These are phyloP conservation scores for Aphrocallistes beatrix DNA, from an alignment of 37 sponge, comb jelly and placozoan genomes.

Conservation along the genomic window DNA sequence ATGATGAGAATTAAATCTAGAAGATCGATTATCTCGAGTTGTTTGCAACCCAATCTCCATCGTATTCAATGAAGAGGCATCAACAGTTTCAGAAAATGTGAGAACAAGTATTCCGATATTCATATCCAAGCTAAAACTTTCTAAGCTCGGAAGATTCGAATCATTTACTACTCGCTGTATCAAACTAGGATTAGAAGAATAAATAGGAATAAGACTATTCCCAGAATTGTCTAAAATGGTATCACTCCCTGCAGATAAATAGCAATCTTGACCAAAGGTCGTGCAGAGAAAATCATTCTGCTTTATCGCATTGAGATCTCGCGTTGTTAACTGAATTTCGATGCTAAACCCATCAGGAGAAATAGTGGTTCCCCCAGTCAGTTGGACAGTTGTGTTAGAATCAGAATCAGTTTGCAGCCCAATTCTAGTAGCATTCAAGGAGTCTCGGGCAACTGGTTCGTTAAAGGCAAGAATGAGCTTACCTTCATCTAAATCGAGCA, in stretches of 20 bases:
- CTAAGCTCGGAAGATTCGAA: slow-evolving; percentile 34
- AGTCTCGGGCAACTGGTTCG: slow-evolving; percentile 54
- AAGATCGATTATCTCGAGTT: slow-evolving; percentile 34
- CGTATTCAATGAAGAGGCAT: slow-evolving; percentile 46
- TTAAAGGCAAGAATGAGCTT: slow-evolving; percentile 52
- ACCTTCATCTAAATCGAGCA: slow-evolving; percentile 50
- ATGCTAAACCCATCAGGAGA: slow-evolving; percentile 54
- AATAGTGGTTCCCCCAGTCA: slow-evolving; percentile 50
- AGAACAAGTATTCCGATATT: slow-evolving; percentile 47
- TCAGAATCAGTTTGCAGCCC: slow-evolving; percentile 50
- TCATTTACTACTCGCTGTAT: slow-evolving; percentile 43
- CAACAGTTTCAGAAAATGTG: slow-evolving; percentile 72
- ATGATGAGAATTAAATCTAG: slow-evolving; percentile 21
- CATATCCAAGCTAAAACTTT: slow-evolving; percentile 64
- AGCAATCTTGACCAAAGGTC: slow-evolving; percentile 36
- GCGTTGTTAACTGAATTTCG: slow-evolving; percentile 24
- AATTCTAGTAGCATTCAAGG: slow-evolving; percentile 35
- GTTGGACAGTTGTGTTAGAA: slow-evolving; percentile 34
- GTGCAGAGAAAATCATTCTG: slow-evolving; percentile 58
- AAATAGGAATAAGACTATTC: slow-evolving; percentile 38
- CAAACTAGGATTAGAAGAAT: slow-evolving; percentile 22
- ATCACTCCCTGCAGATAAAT: slow-evolving; percentile 37
- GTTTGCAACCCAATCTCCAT: slow-evolving; percentile 40
- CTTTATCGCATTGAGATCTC: slow-evolving; percentile 67
- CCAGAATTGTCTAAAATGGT: slow-evolving; percentile 57